Percentiles rank a stretch among this genome's conserved stretches.
Evolutionary conservation across 1,140 invertebrate genomes (phyloP).

Genomic region (Theocolax elegans): DNA sequence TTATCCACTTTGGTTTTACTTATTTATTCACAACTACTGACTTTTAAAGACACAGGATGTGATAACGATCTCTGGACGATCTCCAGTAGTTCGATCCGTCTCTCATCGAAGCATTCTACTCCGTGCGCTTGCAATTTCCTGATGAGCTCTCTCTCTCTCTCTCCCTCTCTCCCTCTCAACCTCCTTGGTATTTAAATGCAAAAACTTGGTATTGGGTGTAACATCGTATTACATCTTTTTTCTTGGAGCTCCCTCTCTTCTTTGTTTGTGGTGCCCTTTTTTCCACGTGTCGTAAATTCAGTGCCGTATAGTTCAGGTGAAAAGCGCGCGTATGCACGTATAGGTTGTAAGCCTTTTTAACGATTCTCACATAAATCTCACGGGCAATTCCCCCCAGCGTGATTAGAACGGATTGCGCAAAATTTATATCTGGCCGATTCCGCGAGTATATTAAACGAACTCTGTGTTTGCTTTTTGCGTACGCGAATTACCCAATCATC

Average conservation of each 20-base stretch:
- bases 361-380: constrained; percentile 38
- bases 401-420: constrained; percentile 24
- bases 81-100: constrained; percentile 46
- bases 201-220: too few species aligned
- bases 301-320: not conserved
- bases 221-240: too few species aligned
- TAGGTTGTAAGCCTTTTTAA: constrained; percentile 4
- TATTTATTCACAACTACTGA: constrained; percentile 59
- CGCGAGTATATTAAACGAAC: not conserved
- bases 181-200: too few species aligned
- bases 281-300: constrained; percentile 12
- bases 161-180: constrained; percentile 11
- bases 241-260: too few species aligned
- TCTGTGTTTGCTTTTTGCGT: not conserved
- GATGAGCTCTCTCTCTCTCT: not conserved
- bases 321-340: not conserved
- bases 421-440: not conserved
- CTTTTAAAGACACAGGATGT: constrained; percentile 59
- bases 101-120: constrained; percentile 59
- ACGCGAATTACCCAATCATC: constrained; percentile 11
- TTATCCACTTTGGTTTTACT: not conserved
- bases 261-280: too few species aligned
- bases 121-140: constrained; percentile 26
- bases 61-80: constrained; percentile 59
- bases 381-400: constrained; percentile 1